Evolutionary conservation across 1,140 invertebrate species (phyloP).

Genomic region (Lerema accius): DNA sequence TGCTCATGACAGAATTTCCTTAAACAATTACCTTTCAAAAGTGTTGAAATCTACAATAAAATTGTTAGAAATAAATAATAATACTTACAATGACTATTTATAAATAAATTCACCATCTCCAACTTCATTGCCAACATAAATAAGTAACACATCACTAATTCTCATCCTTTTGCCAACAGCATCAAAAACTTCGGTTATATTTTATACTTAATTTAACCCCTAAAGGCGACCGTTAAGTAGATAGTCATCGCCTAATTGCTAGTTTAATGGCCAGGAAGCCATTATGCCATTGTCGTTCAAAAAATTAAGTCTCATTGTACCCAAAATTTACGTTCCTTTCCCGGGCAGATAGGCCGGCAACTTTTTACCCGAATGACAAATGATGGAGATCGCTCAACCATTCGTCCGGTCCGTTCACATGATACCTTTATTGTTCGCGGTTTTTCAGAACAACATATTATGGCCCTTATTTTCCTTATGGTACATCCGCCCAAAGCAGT

Average conservation of each 20-base stretch:
- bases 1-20: no score
- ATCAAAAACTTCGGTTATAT: not conserved
- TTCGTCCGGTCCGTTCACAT: conserved; percentile 53
- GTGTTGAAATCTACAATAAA: no score
- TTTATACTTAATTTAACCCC: not conserved
- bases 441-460: conserved; percentile 64
- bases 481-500: conserved; percentile 14
- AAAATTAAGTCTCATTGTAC: conserved; percentile 17
- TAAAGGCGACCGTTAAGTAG: conserved; percentile 4
- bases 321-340: conserved; percentile 20
- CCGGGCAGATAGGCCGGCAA: conserved; percentile 38
- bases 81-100: no score
- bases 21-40: no score
- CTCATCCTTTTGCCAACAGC: not conserved
- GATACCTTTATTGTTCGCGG: conserved; percentile 63
- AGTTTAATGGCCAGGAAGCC: conserved; percentile 16
- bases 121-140: not conserved
- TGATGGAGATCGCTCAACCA: conserved; percentile 51
- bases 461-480: conserved; percentile 42
- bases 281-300: conserved; percentile 25
- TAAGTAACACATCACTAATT: not conserved
- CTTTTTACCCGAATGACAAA: conserved; percentile 61
- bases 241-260: conserved; percentile 18
- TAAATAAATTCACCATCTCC: no score
- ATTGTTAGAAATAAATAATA: no score